These are phyloP conservation scores for Hesperophylax magnus DNA, from an alignment of 1,140 invertebrate species.

Conservation along the genomic window DNA sequence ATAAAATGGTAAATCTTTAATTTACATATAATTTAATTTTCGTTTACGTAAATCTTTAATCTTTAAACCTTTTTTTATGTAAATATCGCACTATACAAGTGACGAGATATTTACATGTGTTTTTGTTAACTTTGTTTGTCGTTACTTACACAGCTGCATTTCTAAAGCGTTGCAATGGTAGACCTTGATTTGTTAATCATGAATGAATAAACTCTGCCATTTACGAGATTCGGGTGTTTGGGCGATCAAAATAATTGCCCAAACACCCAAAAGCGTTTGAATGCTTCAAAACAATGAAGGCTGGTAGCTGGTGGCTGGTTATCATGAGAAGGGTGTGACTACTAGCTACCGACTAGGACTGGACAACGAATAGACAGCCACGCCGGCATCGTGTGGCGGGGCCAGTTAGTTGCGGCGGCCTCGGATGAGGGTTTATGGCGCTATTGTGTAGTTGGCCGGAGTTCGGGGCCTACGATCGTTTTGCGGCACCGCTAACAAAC, in stretches of 20 bases:
- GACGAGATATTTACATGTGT: too few relatives aligned
- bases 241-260: background rate
- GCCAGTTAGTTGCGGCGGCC: constrained; percentile 20
- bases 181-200: too few relatives aligned
- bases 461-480: constrained; percentile 35
- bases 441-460: constrained; percentile 37
- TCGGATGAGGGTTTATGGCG: constrained; percentile 41
- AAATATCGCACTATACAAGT: too few relatives aligned
- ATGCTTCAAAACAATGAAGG: constrained; percentile 12
- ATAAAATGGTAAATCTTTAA: too few relatives aligned
- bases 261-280: background rate
- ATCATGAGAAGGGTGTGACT: constrained; percentile 17
- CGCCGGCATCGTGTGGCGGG: background rate
- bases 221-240: too few relatives aligned
- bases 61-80: too few relatives aligned
- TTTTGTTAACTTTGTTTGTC: too few relatives aligned
- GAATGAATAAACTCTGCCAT: too few relatives aligned
- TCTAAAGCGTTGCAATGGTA: too few relatives aligned
- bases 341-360: background rate
- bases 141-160: too few relatives aligned
- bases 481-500: constrained; percentile 30
- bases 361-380: background rate
- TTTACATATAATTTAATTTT: too few relatives aligned
- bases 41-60: too few relatives aligned
- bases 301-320: background rate